These are phyloP conservation scores for Pao palembangensis DNA, from an alignment of 2,113 vertebrate species.

Conservation along the genomic window DNA sequence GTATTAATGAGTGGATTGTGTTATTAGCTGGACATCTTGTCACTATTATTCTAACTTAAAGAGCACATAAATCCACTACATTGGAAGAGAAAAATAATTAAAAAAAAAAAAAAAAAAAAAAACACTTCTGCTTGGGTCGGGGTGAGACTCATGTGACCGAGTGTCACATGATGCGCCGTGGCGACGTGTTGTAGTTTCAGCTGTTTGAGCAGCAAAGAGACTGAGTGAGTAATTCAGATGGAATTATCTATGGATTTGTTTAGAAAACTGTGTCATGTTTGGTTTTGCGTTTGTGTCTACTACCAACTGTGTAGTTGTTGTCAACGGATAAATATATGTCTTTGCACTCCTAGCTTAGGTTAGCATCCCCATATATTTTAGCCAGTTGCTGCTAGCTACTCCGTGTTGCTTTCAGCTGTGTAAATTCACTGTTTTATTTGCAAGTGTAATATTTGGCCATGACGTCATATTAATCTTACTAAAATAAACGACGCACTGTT, in stretches of 20 bases:
- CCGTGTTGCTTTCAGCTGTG: not conserved
- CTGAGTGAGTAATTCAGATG: slow-evolving; percentile 38
- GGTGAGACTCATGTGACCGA: slow-evolving; percentile 38
- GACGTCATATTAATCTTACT: too few species aligned
- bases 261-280: not conserved
- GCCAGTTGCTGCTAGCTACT: not conserved
- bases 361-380: slow-evolving; percentile 31
- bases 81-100: too few species aligned
- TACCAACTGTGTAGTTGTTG: not conserved
- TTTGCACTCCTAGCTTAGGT: slow-evolving; percentile 19
- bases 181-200: slow-evolving; percentile 58
- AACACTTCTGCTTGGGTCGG: not conserved
- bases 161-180: slow-evolving; percentile 68
- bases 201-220: slow-evolving; percentile 19
- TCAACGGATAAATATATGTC: slow-evolving; percentile 3
- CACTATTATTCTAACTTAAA: too few species aligned
- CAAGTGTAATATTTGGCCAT: fast-evolving
- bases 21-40: too few species aligned
- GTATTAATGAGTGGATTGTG: too few species aligned
- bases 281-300: too few species aligned
- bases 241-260: not conserved
- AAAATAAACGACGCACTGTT: fast-evolving
- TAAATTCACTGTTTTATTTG: not conserved
- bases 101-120: too few species aligned
- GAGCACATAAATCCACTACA: too few species aligned